These are phyloP conservation scores for Crotalus viridis DNA, from an alignment of 2,113 vertebrate genomes.

Conservation along the genomic window DNA sequence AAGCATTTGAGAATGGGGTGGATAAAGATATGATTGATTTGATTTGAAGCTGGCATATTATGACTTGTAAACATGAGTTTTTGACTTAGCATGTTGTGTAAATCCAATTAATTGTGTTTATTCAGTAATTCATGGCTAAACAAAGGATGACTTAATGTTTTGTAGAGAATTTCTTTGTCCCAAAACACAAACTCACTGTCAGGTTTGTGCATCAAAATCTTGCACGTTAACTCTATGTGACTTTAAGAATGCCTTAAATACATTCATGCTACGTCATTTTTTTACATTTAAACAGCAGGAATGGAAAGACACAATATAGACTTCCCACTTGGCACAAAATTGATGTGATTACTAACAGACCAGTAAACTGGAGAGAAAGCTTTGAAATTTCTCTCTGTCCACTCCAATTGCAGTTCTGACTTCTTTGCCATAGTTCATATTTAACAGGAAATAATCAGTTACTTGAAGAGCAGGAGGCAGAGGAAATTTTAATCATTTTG, in stretches of 20 bases:
- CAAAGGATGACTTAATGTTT: background rate
- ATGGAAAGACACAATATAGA: background rate
- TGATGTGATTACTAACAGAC: background rate
- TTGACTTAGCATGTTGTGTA: background rate
- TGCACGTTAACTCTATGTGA: background rate
- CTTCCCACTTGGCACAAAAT: background rate
- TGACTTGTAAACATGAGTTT: background rate
- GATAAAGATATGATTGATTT: background rate
- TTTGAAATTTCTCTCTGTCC: background rate
- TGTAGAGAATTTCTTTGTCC: background rate
- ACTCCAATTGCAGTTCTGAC: background rate
- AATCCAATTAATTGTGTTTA: background rate
- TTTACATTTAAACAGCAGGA: background rate
- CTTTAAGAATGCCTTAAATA: background rate
- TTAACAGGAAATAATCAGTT: background rate
- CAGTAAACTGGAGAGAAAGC: no score
- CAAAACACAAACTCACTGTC: background rate
- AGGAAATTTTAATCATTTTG: background rate
- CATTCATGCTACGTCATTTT: background rate
- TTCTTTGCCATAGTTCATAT: background rate
- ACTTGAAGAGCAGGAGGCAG: background rate
- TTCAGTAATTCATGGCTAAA: background rate
- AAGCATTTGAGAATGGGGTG: background rate
- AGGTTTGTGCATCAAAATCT: background rate
- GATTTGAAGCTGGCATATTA: background rate